Base-by-base conservation (phyloP, 2,113 vertebrate genomes). In the Microcebus griseorufus region DNA sequence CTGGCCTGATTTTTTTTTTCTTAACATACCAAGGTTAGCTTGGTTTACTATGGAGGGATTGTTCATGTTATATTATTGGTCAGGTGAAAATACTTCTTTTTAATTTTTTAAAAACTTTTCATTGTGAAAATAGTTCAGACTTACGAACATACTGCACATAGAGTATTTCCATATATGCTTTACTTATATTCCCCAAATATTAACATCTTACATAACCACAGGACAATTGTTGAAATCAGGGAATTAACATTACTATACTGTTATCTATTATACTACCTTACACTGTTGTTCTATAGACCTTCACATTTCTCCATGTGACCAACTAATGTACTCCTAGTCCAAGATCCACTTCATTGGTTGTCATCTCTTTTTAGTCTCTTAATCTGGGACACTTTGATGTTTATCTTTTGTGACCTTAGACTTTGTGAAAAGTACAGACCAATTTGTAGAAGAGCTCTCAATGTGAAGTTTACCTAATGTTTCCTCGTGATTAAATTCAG, bases 41-140 rank as follows among this genome's bases (percentile, higher is more conserved):
- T 96, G 58, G 75, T 10, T 17, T 29, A 51, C 32, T 75, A 11
- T 42, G n/a, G 69, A 76, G 53, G 2, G 29, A 65, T 65, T 84
- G 72, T 84, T 93, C 20, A 93, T 34, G 27, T 87, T 37, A 96
- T 13, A 65, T 83, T 89, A 23, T 18, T 94, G 42, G 17, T 88
- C 13, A 95, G 39, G 29, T 72, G 37, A 75, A 70, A 32, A 37
- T 48, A 78, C 29, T 88, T 45, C 42, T 65, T 92, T 45, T 45
- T 32, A 55, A 37, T 53, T 39, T 93, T 75, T 76, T 72, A 60
- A 23, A 55, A 58, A 83, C 27, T 76, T 48, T 82, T 93, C 27
- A 73, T 89, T 94, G 84, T 79, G 69, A 88, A 83, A 81, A 65
- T 39, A 9, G 7, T 79, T 85, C 6, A 73, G 25, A 65, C 32